Percentiles rank a stretch among this genome's conserved stretches.
Conservation (phyloP, 1,140 invertebrate genomes). For the Dufourea novaeangliae region DNA sequence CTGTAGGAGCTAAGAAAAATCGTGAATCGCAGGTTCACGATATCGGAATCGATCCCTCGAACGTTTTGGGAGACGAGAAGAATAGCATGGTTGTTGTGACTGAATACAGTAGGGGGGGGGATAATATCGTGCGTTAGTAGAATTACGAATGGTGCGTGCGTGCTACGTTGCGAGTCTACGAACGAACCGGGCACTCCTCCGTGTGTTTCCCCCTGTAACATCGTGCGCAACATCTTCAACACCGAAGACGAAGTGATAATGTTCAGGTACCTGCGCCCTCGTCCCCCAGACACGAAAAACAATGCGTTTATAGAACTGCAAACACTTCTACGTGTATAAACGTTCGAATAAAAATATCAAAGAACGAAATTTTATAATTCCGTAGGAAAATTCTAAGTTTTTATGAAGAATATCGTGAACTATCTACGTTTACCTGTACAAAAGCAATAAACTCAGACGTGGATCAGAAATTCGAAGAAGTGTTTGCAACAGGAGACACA, state of each 20-base stretch:
- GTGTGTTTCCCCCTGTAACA: slow-evolving; percentile 5
- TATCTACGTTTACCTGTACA: too few species aligned
- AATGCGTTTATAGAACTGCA: not conserved
- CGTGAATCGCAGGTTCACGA: too few species aligned
- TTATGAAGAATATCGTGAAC: too few species aligned
- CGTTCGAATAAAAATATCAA: not conserved
- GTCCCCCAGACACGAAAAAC: not conserved
- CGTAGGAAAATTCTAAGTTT: too few species aligned
- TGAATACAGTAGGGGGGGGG: slow-evolving; percentile 38
- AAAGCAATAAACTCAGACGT: too few species aligned
- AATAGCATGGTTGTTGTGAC: slow-evolving; percentile 1
- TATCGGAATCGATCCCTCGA: too few species aligned
- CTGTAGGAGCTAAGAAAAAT: too few species aligned
- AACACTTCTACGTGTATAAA: too few species aligned
- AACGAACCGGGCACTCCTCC: slow-evolving; percentile 52
- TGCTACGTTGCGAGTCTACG: slow-evolving; percentile 81
- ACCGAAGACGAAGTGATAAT: not conserved
- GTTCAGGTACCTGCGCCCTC: not conserved
- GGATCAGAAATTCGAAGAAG: too few species aligned
- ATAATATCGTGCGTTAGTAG: slow-evolving; percentile 71
- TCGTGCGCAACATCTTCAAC: not conserved
- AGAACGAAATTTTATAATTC: too few species aligned
- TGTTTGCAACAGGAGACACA: too few species aligned
- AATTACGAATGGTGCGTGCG: slow-evolving; percentile 73
- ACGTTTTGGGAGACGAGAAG: slow-evolving; percentile 50